phyloP scores from a whole-genome alignment of 2,797 vertebrate species.

The Micropoecilia bifurca region DNA sequence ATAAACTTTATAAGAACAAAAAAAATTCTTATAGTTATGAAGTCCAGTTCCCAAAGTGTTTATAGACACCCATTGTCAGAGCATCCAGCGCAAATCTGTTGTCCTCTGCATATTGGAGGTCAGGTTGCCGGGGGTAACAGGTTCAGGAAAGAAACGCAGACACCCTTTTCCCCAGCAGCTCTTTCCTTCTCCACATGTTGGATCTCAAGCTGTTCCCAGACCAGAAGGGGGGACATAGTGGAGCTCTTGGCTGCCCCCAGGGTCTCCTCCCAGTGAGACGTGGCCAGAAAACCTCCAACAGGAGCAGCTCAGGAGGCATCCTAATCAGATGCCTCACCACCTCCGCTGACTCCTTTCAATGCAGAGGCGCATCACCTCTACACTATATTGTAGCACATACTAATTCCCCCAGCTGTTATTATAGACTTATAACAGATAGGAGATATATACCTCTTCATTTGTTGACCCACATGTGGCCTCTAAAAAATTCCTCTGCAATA shows the following conservation, averaged over 20 bases:
- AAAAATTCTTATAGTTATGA: neutral
- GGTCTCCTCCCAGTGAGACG: neutral
- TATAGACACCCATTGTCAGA: too few species aligned
- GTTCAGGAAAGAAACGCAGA: neutral
- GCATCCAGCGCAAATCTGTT: neutral
- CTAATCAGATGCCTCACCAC: neutral
- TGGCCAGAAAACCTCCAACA: neutral
- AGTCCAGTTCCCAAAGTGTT: neutral
- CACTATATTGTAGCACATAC: neutral
- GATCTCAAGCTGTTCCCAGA: neutral
- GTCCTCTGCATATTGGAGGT: neutral
- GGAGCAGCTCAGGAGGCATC: neutral
- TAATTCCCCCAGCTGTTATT: neutral
- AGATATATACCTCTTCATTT: neutral
- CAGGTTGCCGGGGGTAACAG: neutral
- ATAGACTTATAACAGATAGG: neutral
- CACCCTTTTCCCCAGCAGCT: neutral
- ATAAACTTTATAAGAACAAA: neutral
- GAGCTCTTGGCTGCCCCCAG: neutral
- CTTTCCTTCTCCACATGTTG: constrained; percentile 1
- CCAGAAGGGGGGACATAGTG: neutral
- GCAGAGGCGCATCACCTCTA: neutral
- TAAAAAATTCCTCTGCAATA: neutral
- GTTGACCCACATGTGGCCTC: neutral
- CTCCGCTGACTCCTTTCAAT: neutral